These are phyloP conservation scores for Vandiemenella viatica DNA, from an alignment of 2,888 invertebrate species.

Conservation along the genomic window DNA sequence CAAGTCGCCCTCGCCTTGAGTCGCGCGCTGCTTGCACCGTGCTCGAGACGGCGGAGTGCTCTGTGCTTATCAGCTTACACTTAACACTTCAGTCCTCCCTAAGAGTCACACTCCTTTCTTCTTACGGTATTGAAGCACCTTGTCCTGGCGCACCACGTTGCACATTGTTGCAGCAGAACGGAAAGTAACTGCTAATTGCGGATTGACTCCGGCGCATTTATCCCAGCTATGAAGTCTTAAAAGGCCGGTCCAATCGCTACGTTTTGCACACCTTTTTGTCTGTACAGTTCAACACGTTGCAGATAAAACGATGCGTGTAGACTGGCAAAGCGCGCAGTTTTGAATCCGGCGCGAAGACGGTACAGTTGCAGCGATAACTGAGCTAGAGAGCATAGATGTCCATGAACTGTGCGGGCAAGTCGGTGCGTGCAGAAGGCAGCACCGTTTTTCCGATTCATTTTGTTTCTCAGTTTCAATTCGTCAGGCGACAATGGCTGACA, in stretches of 20 bases:
- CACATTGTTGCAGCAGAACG: no score
- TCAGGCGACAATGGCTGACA: background rate
- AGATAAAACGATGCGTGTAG: constrained; percentile 3
- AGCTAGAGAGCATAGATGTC: constrained; percentile 4
- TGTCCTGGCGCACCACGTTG: no score
- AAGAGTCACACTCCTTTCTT: no score
- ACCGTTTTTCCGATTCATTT: constrained; percentile 7
- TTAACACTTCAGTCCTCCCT: no score
- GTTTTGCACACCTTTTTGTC: constrained; percentile 9
- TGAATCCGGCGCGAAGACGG: background rate
- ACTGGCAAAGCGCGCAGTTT: constrained; percentile 5
- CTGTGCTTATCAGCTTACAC: no score
- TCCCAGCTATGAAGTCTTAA: background rate
- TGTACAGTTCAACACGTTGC: background rate
- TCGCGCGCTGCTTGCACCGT: no score
- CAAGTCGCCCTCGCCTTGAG: no score
- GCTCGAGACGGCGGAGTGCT: no score
- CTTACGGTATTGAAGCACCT: no score
- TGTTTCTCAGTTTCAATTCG: constrained; percentile 6
- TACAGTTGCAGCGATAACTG: no score
- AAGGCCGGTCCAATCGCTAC: constrained; percentile 5
- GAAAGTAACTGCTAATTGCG: no score
- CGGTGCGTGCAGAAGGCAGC: constrained; percentile 1
- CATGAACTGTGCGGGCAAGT: constrained; percentile 4
- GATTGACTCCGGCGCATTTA: no score